Conservation (phyloP, 2,797 vertebrate genomes). For the Hypotaenidia philippensis region DNA sequence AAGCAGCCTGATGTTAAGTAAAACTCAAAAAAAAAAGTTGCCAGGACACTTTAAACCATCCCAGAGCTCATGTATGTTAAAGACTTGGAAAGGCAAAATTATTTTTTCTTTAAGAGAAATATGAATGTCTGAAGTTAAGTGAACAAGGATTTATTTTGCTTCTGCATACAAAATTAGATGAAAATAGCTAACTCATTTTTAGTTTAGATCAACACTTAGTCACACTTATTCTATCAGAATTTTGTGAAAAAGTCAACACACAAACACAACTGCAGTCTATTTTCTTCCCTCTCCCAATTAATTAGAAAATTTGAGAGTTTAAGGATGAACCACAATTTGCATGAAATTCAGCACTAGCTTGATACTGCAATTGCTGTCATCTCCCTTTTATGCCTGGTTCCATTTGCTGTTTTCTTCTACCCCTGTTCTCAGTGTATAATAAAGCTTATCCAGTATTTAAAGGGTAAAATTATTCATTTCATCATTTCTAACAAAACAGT, state of each 20-base stretch:
- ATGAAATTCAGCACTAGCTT: constrained; percentile 55
- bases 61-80: neutral
- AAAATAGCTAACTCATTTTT: constrained; percentile 24
- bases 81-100: neutral
- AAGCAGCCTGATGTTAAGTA: neutral
- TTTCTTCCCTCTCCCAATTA: constrained; percentile 13
- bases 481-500: constrained; percentile 51
- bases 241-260: constrained; percentile 56
- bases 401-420: constrained; percentile 2
- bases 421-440: constrained; percentile 35
- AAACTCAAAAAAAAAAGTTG: neutral
- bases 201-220: constrained; percentile 47
- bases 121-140: constrained; percentile 60
- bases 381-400: constrained; percentile 7
- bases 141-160: constrained; percentile 70
- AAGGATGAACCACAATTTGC: constrained; percentile 28
- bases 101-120: constrained; percentile 34
- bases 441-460: constrained; percentile 57
- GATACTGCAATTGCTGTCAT: constrained; percentile 21
- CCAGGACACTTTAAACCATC: constrained; percentile 4
- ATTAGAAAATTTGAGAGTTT: constrained; percentile 45
- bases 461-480: constrained; percentile 37
- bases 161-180: constrained; percentile 64
- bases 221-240: constrained; percentile 45
- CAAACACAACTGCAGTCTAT: constrained; percentile 8